A percentile compares a stretch with the other conserved stretches of the same genome.
Evolutionary conservation across 2,113 vertebrate species (phyloP).

Genomic region (Ailurus styani): DNA sequence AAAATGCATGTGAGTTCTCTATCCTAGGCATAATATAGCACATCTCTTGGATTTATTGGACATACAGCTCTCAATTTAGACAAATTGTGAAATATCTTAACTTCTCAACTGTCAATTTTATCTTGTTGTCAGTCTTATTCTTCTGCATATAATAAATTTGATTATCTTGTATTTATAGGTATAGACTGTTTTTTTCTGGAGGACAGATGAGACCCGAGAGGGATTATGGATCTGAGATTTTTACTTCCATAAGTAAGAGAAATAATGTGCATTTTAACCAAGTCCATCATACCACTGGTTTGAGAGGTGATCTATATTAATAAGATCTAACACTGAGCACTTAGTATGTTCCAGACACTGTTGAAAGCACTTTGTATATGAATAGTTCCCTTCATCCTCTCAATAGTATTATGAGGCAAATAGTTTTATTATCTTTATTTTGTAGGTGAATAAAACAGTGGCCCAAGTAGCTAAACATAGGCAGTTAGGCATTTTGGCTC

Average conservation of each 20-base stretch:
- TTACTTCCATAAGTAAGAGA: not conserved
- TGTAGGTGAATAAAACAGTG: not conserved
- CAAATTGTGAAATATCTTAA: not conserved
- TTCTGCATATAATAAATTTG: not conserved
- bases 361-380: not conserved
- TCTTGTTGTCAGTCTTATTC: not conserved
- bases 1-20: not conserved
- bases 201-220: not conserved
- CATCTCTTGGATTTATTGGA: not conserved
- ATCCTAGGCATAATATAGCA: not conserved
- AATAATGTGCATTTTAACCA: not conserved
- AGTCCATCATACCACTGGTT: not conserved
- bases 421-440: constrained; percentile 22
- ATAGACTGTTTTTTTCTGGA: not conserved
- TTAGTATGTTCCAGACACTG: not conserved
- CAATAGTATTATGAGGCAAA: not conserved
- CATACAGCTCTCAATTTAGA: not conserved
- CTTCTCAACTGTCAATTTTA: not conserved
- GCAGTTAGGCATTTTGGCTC: not conserved
- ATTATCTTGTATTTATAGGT: not conserved
- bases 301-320: not conserved
- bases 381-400: not conserved
- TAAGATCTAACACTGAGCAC: not conserved
- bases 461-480: not conserved
- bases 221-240: not conserved